These are phyloP conservation scores for Ctenopoma kingsleyae DNA, from an alignment of 2,797 vertebrate species.

Conservation along the genomic window DNA sequence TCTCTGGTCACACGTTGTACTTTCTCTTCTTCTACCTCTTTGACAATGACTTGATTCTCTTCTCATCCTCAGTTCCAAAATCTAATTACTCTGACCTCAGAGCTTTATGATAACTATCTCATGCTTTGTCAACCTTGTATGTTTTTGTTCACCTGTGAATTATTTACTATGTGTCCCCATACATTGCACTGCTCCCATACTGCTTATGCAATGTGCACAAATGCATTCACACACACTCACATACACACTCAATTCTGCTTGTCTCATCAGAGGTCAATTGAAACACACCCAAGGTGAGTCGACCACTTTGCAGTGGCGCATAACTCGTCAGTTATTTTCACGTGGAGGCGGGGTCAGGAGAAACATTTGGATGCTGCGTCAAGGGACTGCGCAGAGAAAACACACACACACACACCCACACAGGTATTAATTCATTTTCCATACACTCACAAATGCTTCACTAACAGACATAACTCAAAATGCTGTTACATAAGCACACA, in stretches of 20 bases:
- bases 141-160: constrained; percentile 14
- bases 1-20: background rate
- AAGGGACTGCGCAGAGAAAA: constrained; percentile 31
- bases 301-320: constrained; percentile 67
- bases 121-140: constrained; percentile 31
- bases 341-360: constrained; percentile 48
- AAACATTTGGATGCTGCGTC: constrained; percentile 57
- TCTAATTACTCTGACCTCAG: constrained; percentile 57
- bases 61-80: constrained; percentile 49
- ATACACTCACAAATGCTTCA: constrained; percentile 9
- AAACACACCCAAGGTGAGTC: constrained; percentile 77
- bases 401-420: constrained; percentile 15
- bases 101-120: constrained; percentile 40
- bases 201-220: constrained; percentile 44
- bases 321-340: constrained; percentile 69
- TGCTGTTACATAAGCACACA: constrained; percentile 14
- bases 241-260: constrained; percentile 23
- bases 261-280: constrained; percentile 65
- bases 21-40: background rate
- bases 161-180: constrained; percentile 6
- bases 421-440: constrained; percentile 17
- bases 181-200: constrained; percentile 6
- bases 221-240: constrained; percentile 10
- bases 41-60: constrained; percentile 24
- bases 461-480: constrained; percentile 21